A percentile compares a stretch with the other conserved stretches of the same genome.
These are phyloP conservation scores for Poeciliopsis infans DNA, from an alignment of 2,797 vertebrate genomes.

Conservation along the genomic window DNA sequence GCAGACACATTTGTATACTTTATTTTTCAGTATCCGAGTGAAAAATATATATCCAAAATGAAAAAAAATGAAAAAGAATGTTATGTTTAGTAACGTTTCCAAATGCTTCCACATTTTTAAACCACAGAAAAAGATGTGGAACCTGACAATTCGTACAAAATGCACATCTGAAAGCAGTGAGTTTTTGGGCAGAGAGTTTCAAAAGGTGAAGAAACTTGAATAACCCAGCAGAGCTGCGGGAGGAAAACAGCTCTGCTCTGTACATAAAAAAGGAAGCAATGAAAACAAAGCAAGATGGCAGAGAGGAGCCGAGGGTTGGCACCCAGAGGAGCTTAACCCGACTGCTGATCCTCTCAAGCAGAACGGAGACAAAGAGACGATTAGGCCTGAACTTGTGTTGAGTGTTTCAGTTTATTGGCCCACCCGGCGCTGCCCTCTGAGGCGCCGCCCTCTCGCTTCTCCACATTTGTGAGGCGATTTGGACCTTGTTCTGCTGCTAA, in stretches of 20 bases:
- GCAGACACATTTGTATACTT: not conserved
- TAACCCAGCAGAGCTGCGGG: conserved; percentile 1
- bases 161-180: not conserved
- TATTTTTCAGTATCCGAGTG: not conserved
- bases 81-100: not conserved
- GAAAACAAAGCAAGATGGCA: conserved; percentile 58
- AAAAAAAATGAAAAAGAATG: not conserved
- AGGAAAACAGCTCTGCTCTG: conserved; percentile 15
- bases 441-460: conserved; percentile 42
- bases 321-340: conserved; percentile 65
- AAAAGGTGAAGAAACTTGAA: conserved; percentile 30
- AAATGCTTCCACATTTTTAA: not conserved
- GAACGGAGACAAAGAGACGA: conserved; percentile 79
- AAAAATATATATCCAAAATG: not conserved
- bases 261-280: conserved; percentile 40
- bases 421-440: conserved; percentile 50
- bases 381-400: conserved; percentile 77
- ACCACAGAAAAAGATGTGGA: not conserved
- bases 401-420: conserved; percentile 60
- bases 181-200: not conserved
- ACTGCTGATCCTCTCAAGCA: conserved; percentile 79
- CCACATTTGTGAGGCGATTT: not conserved
- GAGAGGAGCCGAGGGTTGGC: conserved; percentile 54
- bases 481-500: not conserved
- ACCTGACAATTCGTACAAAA: not conserved